Evolutionary conservation across 2,888 invertebrate genomes (phyloP), one percentile per base, ranked within the genome.

Genomic region (Cactoblastis cactorum): DNA sequence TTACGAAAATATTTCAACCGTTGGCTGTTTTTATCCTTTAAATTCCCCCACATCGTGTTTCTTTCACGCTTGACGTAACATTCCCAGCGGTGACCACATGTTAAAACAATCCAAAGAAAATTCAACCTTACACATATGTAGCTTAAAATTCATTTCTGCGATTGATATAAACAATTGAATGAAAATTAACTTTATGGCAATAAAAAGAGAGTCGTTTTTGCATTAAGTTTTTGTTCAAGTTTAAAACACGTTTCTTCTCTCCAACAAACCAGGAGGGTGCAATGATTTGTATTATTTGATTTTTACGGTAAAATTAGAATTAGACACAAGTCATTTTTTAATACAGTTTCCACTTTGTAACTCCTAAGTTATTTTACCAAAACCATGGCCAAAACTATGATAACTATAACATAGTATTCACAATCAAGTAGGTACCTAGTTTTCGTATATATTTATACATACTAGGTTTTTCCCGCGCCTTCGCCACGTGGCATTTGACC

Each of bases 41-140:
- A 43, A 43, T 43, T 43, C 43, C 43, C 43, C 43, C 43, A 43
- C 43, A 43, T 17, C 4, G 43, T 1, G 9, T 28, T 12, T 11
- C 24, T 43, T 41, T 43, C 28, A 43, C 43, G 43, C 28, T 1
- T 43, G 28, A 32, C 15, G 15, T n/a, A 43, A 17, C 43, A 28
- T 43, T 43, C 43, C 24, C 43, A 43, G 8, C 43, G 43, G n/a
- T 32, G 28, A 5, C 43, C 43, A 43, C 43, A 43, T 43, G 43
- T 15, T n/a, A 15, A 17, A 1, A 15, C 2, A 43, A 43, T 17
- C 28, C 24, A 9, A 28, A 17, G 9, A 28, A 41, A 28, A 32
- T 14, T 32, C 28, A 28, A 9, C 15, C 12, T 22, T 41, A 22
- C 3, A 5, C 1, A 4, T 4, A n/a, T n/a, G n/a, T n/a, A n/a